Evolutionary conservation across 2,113 vertebrate genomes (phyloP).

Genomic region (Talpa occidentalis): DNA sequence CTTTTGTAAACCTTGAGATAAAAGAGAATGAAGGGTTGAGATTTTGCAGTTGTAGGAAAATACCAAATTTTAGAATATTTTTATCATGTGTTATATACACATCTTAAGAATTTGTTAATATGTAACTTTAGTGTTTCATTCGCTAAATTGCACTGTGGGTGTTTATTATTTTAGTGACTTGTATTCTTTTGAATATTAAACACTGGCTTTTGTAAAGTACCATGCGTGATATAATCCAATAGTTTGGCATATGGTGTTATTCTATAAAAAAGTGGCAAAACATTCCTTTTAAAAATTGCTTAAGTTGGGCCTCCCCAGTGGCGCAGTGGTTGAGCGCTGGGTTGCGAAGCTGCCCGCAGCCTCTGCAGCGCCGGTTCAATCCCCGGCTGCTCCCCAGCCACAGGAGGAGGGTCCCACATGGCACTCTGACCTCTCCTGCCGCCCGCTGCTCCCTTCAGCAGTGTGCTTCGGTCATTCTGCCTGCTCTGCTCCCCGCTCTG

Average conservation of each 20-base stretch:
- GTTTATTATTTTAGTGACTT: constrained; percentile 55
- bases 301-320: too few species aligned
- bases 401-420: too few species aligned
- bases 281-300: background rate
- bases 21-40: constrained; percentile 9
- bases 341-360: too few species aligned
- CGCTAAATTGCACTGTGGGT: background rate
- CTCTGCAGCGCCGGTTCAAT: too few species aligned
- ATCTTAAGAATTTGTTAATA: constrained; percentile 23
- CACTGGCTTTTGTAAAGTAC: background rate
- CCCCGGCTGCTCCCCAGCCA: too few species aligned
- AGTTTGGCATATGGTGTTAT: background rate
- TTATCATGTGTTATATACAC: constrained; percentile 14
- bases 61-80: constrained; percentile 34
- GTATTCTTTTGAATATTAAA: constrained; percentile 47
- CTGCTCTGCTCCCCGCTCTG: too few species aligned
- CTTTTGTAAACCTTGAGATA: constrained; percentile 34
- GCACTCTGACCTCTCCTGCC: too few species aligned
- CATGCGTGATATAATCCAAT: background rate
- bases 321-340: too few species aligned
- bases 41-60: constrained; percentile 30
- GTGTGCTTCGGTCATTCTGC: too few species aligned
- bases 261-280: background rate
- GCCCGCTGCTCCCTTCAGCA: too few species aligned
- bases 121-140: constrained; percentile 52